Evolutionary conservation across 1,140 invertebrate species (phyloP), one percentile per base, ranked within the genome.

Genomic region (Cydia strobilella): DNA sequence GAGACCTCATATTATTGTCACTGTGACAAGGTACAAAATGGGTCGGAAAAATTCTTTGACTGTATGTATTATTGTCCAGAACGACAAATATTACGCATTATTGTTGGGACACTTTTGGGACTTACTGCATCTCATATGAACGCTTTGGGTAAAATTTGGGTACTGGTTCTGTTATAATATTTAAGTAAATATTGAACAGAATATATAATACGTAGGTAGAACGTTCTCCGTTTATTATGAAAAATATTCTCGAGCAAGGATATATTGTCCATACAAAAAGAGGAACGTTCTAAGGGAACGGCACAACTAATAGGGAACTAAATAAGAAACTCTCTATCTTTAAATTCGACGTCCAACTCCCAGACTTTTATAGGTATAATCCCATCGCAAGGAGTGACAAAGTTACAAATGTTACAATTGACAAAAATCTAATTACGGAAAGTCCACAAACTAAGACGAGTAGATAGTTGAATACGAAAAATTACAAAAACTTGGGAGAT

Each of bases 31-130:
- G 25, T 25, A 25, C 25, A 25, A 3, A 25, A 25, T 25, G 25
- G 25, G 25, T 1, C 25, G 25, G 25, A 25, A 25, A 25, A n/a
- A n/a, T n/a, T n/a, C n/a, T n/a, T 25, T 25, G 3, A 25, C n/a
- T 76, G 62, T 77, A 72, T 76, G 63, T 73, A 75, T 73, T 77
- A 77, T 78, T 76, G 76, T 65, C 74, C 51, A 72, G 75, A 79
- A 76, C 78, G 76, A 77, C 66, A 82, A 81, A 82, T 80, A 82
- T 78, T 80, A 72, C 65, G 62, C 31, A 54, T 75, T 75, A 77
- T 75, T 75, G 35, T 31, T 25, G 54, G 18, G 63, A 35, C 69
- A n/a, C n/a, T n/a, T n/a, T n/a, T n/a, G n/a, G n/a, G n/a, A n/a
- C n/a, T 73, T 42, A 45, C 72, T 20, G 45, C 42, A 65, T n/a